Evolutionary conservation across 2,797 vertebrate genomes (phyloP).

Genomic region (Sebastes cheni): DNA sequence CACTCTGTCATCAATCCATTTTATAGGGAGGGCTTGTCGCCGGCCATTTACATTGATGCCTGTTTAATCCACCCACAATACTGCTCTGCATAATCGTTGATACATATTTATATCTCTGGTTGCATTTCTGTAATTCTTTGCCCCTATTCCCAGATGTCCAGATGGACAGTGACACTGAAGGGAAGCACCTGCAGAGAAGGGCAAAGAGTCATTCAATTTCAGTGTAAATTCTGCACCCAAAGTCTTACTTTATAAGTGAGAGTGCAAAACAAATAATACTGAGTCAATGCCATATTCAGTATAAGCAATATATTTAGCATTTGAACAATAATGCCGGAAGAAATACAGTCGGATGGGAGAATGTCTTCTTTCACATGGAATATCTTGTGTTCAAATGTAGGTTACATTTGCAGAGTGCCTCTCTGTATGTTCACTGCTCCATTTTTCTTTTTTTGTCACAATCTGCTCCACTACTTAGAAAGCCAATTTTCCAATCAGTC

Average conservation of each 20-base stretch:
- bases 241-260: background rate
- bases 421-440: background rate
- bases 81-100: conserved; percentile 52
- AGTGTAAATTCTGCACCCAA: conserved; percentile 9
- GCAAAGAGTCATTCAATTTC: conserved; percentile 25
- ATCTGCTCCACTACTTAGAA: background rate
- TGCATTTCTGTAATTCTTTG: conserved; percentile 41
- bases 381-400: conserved; percentile 33
- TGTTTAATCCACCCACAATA: conserved; percentile 50
- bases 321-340: conserved; percentile 18
- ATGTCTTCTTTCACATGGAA: conserved; percentile 23
- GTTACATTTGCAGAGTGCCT: conserved; percentile 26
- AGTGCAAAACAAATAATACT: background rate
- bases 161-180: conserved; percentile 63
- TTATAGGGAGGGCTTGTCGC: conserved; percentile 11
- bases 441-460: background rate
- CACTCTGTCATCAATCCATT: conserved; percentile 29
- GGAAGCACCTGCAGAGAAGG: conserved; percentile 58
- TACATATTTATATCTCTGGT: conserved; percentile 62
- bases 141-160: conserved; percentile 44
- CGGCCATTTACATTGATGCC: conserved; percentile 30
- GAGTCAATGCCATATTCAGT: background rate
- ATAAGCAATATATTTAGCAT: conserved; percentile 25
- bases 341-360: conserved; percentile 6
- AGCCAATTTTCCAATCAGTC: background rate